Evolutionary conservation across 1,140 invertebrate genomes (phyloP).

Genomic region (Drosophila navojoa): DNA sequence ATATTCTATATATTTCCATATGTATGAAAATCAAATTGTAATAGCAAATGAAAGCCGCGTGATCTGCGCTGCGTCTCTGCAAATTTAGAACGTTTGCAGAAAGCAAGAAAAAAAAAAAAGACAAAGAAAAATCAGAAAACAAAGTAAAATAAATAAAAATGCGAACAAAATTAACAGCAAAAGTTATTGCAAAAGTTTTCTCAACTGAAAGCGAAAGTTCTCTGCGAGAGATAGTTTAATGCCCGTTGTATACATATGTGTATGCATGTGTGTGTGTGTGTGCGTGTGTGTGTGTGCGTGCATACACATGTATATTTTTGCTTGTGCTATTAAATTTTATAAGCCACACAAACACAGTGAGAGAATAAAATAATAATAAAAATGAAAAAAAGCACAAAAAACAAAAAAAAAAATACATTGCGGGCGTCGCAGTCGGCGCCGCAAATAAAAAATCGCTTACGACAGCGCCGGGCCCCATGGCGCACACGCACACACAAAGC

Average conservation of each 20-base stretch:
- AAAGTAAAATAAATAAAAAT: constrained; percentile 23
- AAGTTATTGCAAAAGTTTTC: constrained; percentile 56
- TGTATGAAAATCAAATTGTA: constrained; percentile 40
- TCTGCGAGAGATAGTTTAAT: constrained; percentile 49
- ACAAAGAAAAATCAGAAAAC: constrained; percentile 3
- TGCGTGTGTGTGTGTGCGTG: constrained; percentile 16
- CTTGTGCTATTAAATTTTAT: constrained; percentile 49
- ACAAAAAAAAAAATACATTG: constrained; percentile 10
- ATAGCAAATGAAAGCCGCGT: constrained; percentile 47
- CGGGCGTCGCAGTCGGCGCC: constrained; percentile 30
- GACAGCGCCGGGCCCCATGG: constrained; percentile 53
- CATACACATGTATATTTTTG: constrained; percentile 1
- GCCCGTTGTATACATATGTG: constrained; percentile 16
- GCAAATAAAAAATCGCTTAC: constrained; percentile 76
- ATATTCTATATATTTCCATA: constrained; percentile 6
- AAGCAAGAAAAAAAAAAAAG: constrained; percentile 4
- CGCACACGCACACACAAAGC: constrained; percentile 29
- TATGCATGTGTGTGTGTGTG: constrained; percentile 13
- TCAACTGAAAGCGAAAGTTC: constrained; percentile 65
- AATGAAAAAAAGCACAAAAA: constrained; percentile 12
- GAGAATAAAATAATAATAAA: constrained; percentile 19
- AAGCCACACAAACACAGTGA: constrained; percentile 19
- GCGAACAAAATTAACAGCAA: constrained; percentile 39
- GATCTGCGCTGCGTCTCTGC: constrained; percentile 19
- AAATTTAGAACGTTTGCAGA: constrained; percentile 32